phyloP scores from a whole-genome alignment of 2,888 invertebrate genomes.

The Euproctis similis region DNA sequence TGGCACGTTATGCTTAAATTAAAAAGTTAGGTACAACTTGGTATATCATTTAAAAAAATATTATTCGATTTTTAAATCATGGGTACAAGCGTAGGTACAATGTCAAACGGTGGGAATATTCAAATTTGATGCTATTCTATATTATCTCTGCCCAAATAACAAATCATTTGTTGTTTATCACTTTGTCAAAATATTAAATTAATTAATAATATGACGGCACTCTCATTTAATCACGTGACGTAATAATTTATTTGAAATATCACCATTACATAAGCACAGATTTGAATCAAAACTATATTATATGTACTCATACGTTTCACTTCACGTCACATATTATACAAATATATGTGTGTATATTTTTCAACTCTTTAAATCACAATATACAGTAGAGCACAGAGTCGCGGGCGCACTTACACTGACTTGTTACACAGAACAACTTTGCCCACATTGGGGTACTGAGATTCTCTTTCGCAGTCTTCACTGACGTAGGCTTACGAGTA shows the following conservation, averaged over 20 bases:
- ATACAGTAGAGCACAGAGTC: conserved; percentile 57
- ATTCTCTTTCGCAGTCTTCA: conserved; percentile 64
- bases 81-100: too few species aligned
- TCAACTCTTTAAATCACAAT: conserved; percentile 14
- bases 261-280: conserved; percentile 1
- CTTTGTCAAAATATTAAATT: too few species aligned
- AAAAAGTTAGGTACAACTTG: too few species aligned
- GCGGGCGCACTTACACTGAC: conserved; percentile 65
- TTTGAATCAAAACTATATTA: conserved; percentile 3
- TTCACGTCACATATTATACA: conserved; percentile 16
- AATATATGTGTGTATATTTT: too few species aligned
- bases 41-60: too few species aligned
- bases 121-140: too few species aligned
- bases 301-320: conserved; percentile 7
- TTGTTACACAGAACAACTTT: too few species aligned
- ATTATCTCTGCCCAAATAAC: too few species aligned
- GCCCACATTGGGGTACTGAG: conserved; percentile 55
- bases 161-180: too few species aligned
- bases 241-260: conserved; percentile 2
- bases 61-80: too few species aligned
- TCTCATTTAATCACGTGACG: neutral
- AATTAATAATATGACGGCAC: neutral
- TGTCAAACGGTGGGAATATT: too few species aligned
- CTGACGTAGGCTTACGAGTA: conserved; percentile 50
- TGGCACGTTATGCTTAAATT: too few species aligned